Evolutionary conservation across 2,113 vertebrate genomes (phyloP).

Genomic region (Barnardius zonarius): DNA sequence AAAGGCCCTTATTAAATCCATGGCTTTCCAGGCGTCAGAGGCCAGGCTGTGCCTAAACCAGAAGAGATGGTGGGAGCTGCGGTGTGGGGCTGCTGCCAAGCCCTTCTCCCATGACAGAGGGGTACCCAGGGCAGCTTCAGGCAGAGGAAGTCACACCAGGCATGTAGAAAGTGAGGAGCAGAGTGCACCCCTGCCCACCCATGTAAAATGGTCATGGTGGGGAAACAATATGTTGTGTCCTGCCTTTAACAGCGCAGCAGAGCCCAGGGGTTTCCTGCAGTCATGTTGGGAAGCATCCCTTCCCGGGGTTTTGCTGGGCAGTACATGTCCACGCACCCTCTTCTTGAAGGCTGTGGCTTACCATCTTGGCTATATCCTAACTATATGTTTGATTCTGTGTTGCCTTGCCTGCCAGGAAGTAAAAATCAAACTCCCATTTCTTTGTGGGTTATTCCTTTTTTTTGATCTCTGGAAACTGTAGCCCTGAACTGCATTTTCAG

Average conservation of each 20-base stretch:
- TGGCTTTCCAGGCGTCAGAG: neutral
- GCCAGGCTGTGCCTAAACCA: accelerated
- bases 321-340: accelerated
- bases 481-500: neutral
- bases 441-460: neutral
- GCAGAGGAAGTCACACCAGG: neutral
- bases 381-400: neutral
- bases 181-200: neutral
- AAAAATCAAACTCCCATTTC: neutral
- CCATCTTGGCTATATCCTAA: neutral
- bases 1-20: neutral
- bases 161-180: neutral
- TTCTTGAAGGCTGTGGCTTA: slow-evolving; percentile 1
- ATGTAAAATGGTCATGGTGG: accelerated
- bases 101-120: neutral
- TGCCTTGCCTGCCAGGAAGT: neutral
- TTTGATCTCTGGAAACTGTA: slow-evolving; percentile 8
- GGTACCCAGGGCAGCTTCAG: neutral
- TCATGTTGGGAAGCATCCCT: neutral
- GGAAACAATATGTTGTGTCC: neutral
- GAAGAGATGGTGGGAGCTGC: accelerated
- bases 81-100: accelerated
- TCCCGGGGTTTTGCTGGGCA: neutral
- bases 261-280: neutral
- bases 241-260: neutral